These are phyloP conservation scores for Regulus satrapa DNA, from an alignment of 2,113 vertebrate genomes.

Conservation along the genomic window DNA sequence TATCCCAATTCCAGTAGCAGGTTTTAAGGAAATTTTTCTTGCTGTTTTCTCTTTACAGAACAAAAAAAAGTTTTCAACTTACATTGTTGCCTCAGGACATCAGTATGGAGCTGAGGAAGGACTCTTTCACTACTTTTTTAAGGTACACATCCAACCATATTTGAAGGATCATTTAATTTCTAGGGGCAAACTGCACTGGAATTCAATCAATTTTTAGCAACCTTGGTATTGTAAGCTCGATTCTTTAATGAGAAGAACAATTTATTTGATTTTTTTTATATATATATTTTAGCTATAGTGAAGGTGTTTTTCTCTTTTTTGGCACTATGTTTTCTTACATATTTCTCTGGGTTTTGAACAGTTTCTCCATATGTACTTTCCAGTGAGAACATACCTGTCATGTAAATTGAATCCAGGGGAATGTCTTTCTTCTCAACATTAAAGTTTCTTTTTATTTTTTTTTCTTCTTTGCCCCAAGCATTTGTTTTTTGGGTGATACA, in stretches of 20 bases:
- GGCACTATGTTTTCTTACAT: neutral
- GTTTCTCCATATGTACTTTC: neutral
- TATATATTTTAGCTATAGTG: neutral
- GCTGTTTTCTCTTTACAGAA: conserved; percentile 67
- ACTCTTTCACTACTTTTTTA: conserved; percentile 89
- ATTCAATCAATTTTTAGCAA: neutral
- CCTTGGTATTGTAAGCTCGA: neutral
- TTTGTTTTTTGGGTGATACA: neutral
- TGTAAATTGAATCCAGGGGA: neutral
- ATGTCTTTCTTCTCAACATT: neutral
- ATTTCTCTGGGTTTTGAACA: neutral
- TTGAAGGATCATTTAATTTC: neutral
- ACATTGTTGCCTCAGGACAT: conserved; percentile 86
- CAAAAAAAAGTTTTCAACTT: conserved; percentile 77
- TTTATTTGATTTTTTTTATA: neutral
- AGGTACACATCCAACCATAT: conserved; percentile 69
- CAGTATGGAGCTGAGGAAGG: conserved; percentile 88
- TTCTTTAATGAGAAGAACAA: neutral
- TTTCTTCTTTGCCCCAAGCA: too few species aligned
- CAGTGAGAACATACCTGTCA: neutral
- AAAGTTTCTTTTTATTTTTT: neutral
- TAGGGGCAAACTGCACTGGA: neutral
- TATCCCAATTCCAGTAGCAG: neutral
- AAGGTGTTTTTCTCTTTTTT: neutral
- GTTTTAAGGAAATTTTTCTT: neutral